These are phyloP conservation scores for Pionites leucogaster DNA, from an alignment of 2,113 vertebrate species.

Conservation along the genomic window DNA sequence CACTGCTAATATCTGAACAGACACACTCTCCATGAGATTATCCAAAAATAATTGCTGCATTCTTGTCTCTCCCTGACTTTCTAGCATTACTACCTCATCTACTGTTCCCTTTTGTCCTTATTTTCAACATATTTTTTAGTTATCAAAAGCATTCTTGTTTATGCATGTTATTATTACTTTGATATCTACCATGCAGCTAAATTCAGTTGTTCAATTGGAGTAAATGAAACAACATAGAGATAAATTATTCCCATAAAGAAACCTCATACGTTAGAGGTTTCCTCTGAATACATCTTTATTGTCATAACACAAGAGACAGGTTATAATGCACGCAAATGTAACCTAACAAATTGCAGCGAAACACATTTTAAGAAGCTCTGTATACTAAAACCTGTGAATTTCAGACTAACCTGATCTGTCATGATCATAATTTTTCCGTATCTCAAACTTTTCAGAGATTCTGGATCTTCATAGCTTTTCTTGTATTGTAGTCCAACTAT, in stretches of 20 bases:
- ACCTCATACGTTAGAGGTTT: neutral
- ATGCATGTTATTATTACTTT: neutral
- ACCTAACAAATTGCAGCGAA: neutral
- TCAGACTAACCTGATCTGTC: constrained; percentile 93
- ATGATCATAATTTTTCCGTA: constrained; percentile 99
- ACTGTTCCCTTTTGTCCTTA: neutral
- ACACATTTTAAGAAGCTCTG: neutral
- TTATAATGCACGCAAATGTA: neutral
- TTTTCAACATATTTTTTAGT: neutral
- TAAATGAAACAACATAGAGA: neutral
- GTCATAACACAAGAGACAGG: neutral
- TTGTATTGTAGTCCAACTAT: constrained; percentile 98
- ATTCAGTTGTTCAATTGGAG: neutral
- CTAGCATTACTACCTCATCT: neutral
- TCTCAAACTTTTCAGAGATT: constrained; percentile 91
- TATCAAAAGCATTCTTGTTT: neutral
- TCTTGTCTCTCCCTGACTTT: neutral
- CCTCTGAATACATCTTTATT: neutral
- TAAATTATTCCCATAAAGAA: neutral
- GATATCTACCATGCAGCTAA: neutral
- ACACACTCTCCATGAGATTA: neutral
- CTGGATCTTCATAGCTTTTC: constrained; percentile 98
- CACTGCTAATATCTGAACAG: neutral
- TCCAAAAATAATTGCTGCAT: neutral
- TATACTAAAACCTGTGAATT: neutral